Conservation (phyloP, 2,113 vertebrate species). For the Cinclus mexicanus region DNA sequence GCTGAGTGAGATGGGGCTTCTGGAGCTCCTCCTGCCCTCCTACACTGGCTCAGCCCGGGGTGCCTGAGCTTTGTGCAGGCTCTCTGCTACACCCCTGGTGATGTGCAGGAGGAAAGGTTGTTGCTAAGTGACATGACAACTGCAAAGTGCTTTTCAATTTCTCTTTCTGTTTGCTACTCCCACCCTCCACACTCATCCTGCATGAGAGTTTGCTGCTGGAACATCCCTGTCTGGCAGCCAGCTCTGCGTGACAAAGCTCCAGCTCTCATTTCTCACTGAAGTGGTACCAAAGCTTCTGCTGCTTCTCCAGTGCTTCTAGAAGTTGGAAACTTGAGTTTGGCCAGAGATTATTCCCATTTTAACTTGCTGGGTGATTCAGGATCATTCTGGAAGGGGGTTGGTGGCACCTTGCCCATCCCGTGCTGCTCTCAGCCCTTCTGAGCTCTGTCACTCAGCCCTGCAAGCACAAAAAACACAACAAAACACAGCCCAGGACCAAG, state of each 20-base stretch:
- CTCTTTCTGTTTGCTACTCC: slow-evolving; percentile 48
- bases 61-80: not conserved
- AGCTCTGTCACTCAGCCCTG: not conserved
- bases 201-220: not conserved
- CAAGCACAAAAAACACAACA: not conserved
- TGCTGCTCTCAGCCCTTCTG: not conserved
- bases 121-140: slow-evolving; percentile 57
- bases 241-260: not conserved
- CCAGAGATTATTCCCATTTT: not conserved
- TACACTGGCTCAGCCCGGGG: not conserved
- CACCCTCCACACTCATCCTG: slow-evolving; percentile 45
- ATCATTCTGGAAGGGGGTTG: not conserved
- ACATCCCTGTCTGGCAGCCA: not conserved
- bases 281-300: not conserved
- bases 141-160: slow-evolving; percentile 47
- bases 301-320: not conserved
- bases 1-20: not conserved
- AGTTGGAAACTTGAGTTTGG: not conserved
- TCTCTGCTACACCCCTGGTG: not conserved
- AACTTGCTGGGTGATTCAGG: not conserved
- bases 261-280: not conserved
- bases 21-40: not conserved
- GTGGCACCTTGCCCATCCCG: accelerated
- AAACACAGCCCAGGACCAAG: not conserved
- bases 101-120: not conserved